Evolutionary conservation across 2,113 vertebrate species (phyloP).

Genomic region (Myiagra hebetior): DNA sequence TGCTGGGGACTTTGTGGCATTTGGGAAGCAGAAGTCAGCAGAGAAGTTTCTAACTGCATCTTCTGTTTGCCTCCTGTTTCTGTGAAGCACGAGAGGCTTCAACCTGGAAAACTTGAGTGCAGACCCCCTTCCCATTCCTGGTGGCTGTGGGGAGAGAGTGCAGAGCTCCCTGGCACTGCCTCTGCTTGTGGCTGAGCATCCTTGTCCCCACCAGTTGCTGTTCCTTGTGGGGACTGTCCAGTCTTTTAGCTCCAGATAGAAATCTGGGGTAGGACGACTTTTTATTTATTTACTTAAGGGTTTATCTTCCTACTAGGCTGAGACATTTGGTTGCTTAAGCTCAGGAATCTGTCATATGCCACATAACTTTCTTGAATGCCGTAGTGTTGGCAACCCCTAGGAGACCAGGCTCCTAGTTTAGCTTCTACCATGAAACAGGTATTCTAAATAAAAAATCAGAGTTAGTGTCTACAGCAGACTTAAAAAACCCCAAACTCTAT

Average conservation of each 20-base stretch:
- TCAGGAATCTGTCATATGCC: neutral
- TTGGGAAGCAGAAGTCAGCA: neutral
- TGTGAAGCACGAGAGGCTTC: rapidly evolving
- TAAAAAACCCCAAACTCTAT: neutral
- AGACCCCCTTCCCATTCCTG: neutral
- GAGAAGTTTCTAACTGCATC: neutral
- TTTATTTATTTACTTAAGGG: neutral
- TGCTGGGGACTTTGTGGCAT: rapidly evolving
- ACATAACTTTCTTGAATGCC: neutral
- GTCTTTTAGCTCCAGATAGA: neutral
- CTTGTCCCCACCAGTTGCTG: neutral
- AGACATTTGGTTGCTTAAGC: neutral
- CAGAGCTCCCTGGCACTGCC: neutral
- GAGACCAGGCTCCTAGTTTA: neutral
- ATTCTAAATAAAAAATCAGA: neutral
- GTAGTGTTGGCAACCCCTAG: neutral
- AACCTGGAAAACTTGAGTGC: neutral
- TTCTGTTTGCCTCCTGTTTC: neutral
- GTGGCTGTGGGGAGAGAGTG: neutral
- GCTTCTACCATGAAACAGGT: neutral
- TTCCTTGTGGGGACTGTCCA: neutral
- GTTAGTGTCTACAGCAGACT: neutral
- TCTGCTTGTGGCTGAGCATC: neutral
- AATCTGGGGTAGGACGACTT: rapidly evolving
- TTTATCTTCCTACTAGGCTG: neutral